phyloP scores from a whole-genome alignment of 37 sponge, comb jelly and placozoan species.

The Dysidea cf. avara region DNA sequence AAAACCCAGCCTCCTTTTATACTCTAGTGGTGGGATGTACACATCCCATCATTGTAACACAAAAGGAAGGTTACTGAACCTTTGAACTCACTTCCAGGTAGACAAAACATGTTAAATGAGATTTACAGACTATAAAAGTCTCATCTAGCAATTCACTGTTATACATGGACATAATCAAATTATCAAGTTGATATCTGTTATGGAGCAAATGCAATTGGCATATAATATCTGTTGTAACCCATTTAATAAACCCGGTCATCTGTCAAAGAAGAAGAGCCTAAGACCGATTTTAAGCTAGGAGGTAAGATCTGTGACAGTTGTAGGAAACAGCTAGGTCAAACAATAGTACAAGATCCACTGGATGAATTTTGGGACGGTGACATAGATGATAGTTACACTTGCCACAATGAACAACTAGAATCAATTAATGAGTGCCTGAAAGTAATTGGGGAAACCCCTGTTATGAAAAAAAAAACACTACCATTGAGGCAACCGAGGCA shows the following conservation, averaged over 20 bases:
- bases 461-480: not conserved
- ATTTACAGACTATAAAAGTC: too few relatives aligned
- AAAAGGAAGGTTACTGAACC: too few relatives aligned
- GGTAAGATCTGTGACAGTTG: conserved; percentile 10
- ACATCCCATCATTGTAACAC: too few relatives aligned
- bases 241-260: not conserved
- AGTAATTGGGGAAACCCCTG: conserved; percentile 4
- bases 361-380: not conserved
- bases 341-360: not conserved
- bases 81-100: too few relatives aligned
- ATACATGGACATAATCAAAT: too few relatives aligned
- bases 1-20: too few relatives aligned
- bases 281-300: not conserved
- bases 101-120: too few relatives aligned
- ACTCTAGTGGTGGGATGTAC: too few relatives aligned
- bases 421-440: not conserved
- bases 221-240: conserved; percentile 15
- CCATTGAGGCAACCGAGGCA: too few relatives aligned
- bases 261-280: not conserved
- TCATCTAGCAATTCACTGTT: too few relatives aligned
- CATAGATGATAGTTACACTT: not conserved
- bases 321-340: conserved; percentile 2
- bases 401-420: not conserved
- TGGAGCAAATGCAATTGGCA: too few relatives aligned
- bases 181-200: too few relatives aligned